Percentiles rank a stretch among this genome's conserved stretches.
These are phyloP conservation scores for Invenusta paracnida DNA, from an alignment of 2,888 invertebrate genomes.

Conservation along the genomic window DNA sequence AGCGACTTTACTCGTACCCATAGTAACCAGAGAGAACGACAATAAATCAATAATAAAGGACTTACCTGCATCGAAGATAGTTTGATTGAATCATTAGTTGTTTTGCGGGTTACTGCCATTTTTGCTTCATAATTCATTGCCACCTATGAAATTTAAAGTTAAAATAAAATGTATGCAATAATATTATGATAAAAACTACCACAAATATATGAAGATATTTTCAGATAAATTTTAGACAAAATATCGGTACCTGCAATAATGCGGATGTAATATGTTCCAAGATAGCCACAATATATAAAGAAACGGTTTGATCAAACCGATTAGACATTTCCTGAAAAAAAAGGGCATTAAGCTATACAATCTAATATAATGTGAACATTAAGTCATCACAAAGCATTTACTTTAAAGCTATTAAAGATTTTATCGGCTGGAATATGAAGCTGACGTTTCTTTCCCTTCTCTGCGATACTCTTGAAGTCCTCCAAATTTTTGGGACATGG, in stretches of 20 bases:
- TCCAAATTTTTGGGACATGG: not conserved
- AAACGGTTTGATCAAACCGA: not conserved
- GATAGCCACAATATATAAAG: not conserved
- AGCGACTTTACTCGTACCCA: too few relatives aligned
- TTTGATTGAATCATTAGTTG: not conserved
- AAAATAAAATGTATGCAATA: too few relatives aligned
- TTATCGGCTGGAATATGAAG: conserved; percentile 31
- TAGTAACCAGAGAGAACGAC: too few relatives aligned
- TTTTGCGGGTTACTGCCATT: not conserved
- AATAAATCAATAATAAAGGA: too few relatives aligned
- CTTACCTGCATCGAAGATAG: conserved; percentile 5
- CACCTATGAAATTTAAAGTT: not conserved
- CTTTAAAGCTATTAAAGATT: conserved; percentile 20
- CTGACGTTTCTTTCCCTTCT: conserved; percentile 36
- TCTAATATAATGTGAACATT: too few relatives aligned
- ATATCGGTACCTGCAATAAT: not conserved
- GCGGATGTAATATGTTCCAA: not conserved
- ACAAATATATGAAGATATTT: too few relatives aligned
- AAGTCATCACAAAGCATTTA: too few relatives aligned
- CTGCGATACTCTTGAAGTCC: conserved; percentile 29
- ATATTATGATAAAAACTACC: too few relatives aligned
- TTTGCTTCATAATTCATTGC: conserved; percentile 16
- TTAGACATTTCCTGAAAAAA: not conserved
- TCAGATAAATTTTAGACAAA: not conserved
- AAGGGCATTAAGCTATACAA: too few relatives aligned